Base-by-base conservation (phyloP, 1,140 invertebrate genomes). In the Asbolus verrucosus region DNA sequence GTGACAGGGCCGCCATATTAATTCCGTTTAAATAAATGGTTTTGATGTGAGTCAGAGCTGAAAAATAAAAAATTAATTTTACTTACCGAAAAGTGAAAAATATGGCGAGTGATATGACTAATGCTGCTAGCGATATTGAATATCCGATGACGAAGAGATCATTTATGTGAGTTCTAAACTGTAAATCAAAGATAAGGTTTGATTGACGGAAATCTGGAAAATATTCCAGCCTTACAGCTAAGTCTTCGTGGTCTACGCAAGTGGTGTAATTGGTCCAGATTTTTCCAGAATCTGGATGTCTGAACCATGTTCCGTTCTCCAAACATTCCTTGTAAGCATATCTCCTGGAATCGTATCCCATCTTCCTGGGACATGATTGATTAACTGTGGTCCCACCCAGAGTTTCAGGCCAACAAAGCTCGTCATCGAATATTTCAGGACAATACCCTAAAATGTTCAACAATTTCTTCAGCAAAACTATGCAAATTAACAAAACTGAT, bases 241-340 rank as follows among this genome's bases (percentile, higher is more conserved):
- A 82, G 76, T 93, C 89, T 38, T 85, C 86, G 6, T 87, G 70
- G 73, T 93, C 88, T n/a, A 94, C 81, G 76, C 93, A 94, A 0
- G 86, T 89, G 0, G 90, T 92, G 75, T 94, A 95, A 78, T 94
- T 94, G 11, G 91, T 90, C 91, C 92, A 93, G 15, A 82, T 71
- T 68, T 78, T 82, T 14, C 69, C 60, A 0, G 74, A 70, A 6
- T 73, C 30, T 13, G 73, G 69, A 73, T 76, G 75, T 11, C 69
- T 62, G 36, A 71, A 80, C 79, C 79, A 80, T 6, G 73, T 72
- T 9, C 77, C 79, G 54, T 80, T 79, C n/a, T 70, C 65, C 73
- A 71, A 73, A 46, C 79, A 80, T 24, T 78, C 75, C 61, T 77
- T 78, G 41, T 70, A 77, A 1, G 76, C 76, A 0, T 73, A 67